Conservation (phyloP, 2,797 vertebrate species). For the Etheostoma perlongum region DNA sequence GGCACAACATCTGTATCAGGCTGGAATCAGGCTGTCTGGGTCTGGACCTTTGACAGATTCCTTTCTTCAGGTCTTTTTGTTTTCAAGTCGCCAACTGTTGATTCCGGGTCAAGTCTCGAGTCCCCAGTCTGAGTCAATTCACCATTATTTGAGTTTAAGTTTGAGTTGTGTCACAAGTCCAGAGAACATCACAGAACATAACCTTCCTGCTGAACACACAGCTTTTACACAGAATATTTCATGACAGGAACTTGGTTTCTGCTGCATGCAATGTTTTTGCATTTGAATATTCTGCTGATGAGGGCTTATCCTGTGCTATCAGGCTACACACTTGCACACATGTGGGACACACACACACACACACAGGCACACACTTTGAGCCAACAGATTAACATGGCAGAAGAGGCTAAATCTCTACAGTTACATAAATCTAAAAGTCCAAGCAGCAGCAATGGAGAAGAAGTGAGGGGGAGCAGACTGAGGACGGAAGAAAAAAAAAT, state of each 20-base stretch:
- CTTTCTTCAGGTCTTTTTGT: neutral
- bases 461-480: neutral
- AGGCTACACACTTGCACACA: conserved; percentile 20
- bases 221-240: conserved; percentile 25
- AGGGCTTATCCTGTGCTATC: conserved; percentile 27
- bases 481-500: conserved; percentile 3
- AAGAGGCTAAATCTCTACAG: conserved; percentile 49
- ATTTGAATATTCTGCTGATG: conserved; percentile 40
- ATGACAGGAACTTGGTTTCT: conserved; percentile 30
- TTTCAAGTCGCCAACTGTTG: too few species aligned
- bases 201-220: neutral
- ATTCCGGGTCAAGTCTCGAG: too few species aligned
- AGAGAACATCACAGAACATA: neutral
- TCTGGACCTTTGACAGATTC: conserved; percentile 12
- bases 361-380: conserved; percentile 21
- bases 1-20: conserved; percentile 52
- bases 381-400: conserved; percentile 62
- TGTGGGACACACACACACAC: neutral
- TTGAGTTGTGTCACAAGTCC: too few species aligned
- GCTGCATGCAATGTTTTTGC: conserved; percentile 18
- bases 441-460: conserved; percentile 1
- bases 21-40: conserved; percentile 17
- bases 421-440: conserved; percentile 47
- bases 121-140: too few species aligned
- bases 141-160: too few species aligned